Percentiles rank a stretch among this genome's conserved stretches.
Conservation (phyloP, 2,888 invertebrate genomes). For the Sylvicola cinctus region DNA sequence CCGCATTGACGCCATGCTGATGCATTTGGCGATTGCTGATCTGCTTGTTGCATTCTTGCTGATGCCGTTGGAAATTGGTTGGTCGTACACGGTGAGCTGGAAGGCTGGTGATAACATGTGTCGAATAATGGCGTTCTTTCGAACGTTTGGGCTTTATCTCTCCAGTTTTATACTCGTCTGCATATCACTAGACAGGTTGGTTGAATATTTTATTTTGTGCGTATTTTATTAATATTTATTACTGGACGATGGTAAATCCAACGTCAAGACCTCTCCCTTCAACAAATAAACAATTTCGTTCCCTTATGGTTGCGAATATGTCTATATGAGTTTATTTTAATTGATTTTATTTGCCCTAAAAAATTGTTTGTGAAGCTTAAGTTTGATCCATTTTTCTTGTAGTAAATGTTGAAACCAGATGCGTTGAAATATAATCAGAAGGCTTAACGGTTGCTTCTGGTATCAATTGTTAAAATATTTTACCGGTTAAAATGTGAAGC, state of each 20-base stretch:
- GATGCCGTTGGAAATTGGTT: constrained; percentile 81
- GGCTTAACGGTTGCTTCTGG: too few species aligned
- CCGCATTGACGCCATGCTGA: constrained; percentile 60
- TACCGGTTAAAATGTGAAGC: too few species aligned
- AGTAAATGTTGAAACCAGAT: too few species aligned
- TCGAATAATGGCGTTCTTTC: constrained; percentile 67
- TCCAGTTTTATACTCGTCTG: constrained; percentile 77
- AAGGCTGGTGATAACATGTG: constrained; percentile 67
- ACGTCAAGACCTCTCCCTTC: background rate
- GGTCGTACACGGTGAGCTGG: constrained; percentile 77
- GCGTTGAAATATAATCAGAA: too few species aligned
- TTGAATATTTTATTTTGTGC: background rate
- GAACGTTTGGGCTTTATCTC: constrained; percentile 69
- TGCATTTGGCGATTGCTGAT: constrained; percentile 77
- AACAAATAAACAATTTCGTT: too few species aligned
- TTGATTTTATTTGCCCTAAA: too few species aligned
- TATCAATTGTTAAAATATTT: too few species aligned
- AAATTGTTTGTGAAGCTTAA: too few species aligned
- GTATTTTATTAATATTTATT: background rate
- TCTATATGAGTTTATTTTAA: too few species aligned
- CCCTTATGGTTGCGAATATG: too few species aligned
- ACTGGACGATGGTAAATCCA: background rate
- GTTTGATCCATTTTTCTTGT: too few species aligned
- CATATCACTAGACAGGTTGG: constrained; percentile 70
- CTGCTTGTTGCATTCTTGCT: constrained; percentile 50